Conservation (phyloP, 2,797 vertebrate species). For the Brachyrhaphis roseni region DNA sequence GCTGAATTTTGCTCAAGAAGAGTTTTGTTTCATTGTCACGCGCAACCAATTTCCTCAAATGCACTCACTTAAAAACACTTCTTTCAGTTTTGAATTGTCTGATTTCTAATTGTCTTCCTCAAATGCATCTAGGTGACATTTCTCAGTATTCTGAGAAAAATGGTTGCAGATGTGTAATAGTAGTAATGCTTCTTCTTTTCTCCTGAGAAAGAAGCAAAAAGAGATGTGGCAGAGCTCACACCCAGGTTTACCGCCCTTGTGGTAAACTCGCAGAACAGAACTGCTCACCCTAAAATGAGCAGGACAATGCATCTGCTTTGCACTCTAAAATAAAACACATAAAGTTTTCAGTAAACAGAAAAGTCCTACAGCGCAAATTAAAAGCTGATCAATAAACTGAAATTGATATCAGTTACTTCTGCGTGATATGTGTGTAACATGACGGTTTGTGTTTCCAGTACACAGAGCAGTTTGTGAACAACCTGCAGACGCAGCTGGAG, state of each 20-base stretch:
- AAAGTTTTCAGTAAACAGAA: not conserved
- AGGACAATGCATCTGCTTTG: not conserved
- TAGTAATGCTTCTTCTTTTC: constrained; percentile 13
- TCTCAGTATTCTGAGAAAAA: not conserved
- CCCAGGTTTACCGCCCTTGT: not conserved
- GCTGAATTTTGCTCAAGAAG: not conserved
- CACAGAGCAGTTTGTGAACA: constrained; percentile 88
- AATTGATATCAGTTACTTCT: not conserved
- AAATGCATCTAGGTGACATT: not conserved
- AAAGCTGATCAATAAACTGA: not conserved
- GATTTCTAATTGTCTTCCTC: not conserved
- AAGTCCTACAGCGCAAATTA: not conserved
- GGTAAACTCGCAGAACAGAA: constrained; percentile 8
- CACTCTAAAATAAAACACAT: not conserved
- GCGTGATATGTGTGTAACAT: not conserved
- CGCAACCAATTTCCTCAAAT: not conserved
- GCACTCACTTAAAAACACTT: not conserved
- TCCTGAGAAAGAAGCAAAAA: constrained; percentile 10
- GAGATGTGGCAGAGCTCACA: constrained; percentile 15
- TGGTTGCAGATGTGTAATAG: not conserved
- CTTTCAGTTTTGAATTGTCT: not conserved
- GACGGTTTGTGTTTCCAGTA: constrained; percentile 67
- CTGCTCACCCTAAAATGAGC: not conserved
- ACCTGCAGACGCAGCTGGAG: constrained; percentile 90
- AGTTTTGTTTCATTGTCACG: not conserved